Percentiles rank a stretch among this genome's conserved stretches.
phyloP scores from a whole-genome alignment of 2,113 vertebrate species.

The Cryptoleucopteryx plumbea region DNA sequence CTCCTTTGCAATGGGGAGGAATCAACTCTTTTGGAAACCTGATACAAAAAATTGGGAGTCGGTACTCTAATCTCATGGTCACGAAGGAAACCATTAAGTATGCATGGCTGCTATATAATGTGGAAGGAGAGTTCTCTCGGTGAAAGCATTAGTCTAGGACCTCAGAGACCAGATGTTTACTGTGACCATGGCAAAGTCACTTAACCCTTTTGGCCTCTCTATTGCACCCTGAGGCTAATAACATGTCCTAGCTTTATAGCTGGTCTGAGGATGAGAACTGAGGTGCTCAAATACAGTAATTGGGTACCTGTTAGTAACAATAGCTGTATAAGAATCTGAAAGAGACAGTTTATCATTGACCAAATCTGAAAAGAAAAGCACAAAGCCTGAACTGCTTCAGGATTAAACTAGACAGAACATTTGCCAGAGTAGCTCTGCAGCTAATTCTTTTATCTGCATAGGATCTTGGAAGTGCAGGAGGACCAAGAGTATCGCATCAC shows the following conservation, averaged over 20 bases:
- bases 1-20: not conserved
- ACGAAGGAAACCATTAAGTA: not conserved
- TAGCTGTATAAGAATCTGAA: not conserved
- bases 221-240: not conserved
- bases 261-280: not conserved
- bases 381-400: not conserved
- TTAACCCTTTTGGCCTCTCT: not conserved
- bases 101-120: not conserved
- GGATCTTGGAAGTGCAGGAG: not conserved
- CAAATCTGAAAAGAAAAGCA: not conserved
- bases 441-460: not conserved
- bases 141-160: not conserved
- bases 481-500: not conserved
- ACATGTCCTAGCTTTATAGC: not conserved
- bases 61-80: not conserved
- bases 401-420: not conserved
- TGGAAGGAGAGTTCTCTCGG: not conserved
- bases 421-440: not conserved
- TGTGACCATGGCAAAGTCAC: not conserved
- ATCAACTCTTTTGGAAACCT: not conserved
- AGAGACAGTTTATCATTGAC: not conserved
- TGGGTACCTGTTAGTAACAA: not conserved
- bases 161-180: not conserved
- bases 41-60: not conserved
- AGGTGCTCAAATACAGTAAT: not conserved